Conservation (phyloP, 37 sponge, comb jelly and placozoan genomes). For the Geodia barretti region DNA sequence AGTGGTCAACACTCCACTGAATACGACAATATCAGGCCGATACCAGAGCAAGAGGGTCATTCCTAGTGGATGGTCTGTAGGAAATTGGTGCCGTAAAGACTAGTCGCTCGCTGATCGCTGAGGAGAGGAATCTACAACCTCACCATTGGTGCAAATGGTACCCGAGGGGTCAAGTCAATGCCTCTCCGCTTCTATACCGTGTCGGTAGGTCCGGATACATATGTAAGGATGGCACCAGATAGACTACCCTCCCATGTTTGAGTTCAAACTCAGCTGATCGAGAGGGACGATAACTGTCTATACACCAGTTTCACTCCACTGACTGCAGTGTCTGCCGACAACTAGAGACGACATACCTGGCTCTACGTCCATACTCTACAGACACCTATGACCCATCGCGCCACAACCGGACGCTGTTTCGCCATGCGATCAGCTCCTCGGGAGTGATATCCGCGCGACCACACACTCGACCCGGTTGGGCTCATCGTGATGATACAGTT, state of each 20-base stretch:
- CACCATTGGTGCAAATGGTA: constrained; percentile 3
- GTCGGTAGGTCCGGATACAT: no score
- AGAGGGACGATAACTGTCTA: neutral
- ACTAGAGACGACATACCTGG: constrained; percentile 2
- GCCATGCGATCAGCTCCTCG: neutral
- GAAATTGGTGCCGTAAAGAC: neutral
- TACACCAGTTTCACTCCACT: neutral
- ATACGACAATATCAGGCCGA: constrained; percentile 21
- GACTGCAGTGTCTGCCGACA: neutral
- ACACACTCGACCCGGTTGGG: constrained; percentile 1
- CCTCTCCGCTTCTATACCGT: neutral
- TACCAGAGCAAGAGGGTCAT: neutral
- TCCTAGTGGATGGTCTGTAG: neutral
- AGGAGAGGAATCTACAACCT: neutral
- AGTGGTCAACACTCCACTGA: constrained; percentile 2
- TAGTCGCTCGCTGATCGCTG: neutral
- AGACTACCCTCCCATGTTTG: constrained; percentile 42
- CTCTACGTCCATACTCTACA: constrained; percentile 19
- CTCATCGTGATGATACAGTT: neutral
- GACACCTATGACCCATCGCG: constrained; percentile 1
- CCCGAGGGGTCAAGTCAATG: neutral
- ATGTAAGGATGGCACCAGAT: constrained; percentile 7
- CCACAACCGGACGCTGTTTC: neutral
- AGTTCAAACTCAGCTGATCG: constrained; percentile 4
- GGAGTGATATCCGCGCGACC: constrained; percentile 6